Base-by-base conservation (phyloP, 2,113 vertebrate species). In the Panurus biarmicus region DNA sequence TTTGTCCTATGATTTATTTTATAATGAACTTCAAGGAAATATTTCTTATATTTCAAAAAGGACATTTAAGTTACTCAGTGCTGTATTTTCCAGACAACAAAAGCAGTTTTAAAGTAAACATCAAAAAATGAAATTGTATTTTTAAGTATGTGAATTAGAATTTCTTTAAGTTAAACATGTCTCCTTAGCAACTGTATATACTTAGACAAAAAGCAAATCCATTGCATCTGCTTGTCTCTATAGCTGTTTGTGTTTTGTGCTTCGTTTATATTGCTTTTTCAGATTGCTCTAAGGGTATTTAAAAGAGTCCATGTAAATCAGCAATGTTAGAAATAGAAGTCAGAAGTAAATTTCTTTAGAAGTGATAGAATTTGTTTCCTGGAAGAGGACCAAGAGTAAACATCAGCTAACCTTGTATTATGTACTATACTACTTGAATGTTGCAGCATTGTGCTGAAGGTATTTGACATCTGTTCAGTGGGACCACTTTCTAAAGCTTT, bases 401-500 rank as follows among this genome's bases (percentile, higher is more conserved):
- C 76, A 91, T 77, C 82, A 93, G 70, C 71, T 91, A 50, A 91
- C 86, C 60, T 94, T 71, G 45, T 89, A 40, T 87, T 87, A 81
- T 10, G 47, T 72, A 23, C 74, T 90, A 16, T 71, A 56, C 61
- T 74, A 79, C 10, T 62, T 90, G 54, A 60, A 0, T 25, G 42
- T 84, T 47, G 72, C 17, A 3, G 84, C 71, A 0, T 31, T 50
- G 38, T 62, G 66, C 76, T 92, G 65, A 38, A 89, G 76, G 65
- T 71, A 45, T 75, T 78, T 65, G 74, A 65, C 82, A 89, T 86
- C 67, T 80, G 67, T 44, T 85, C 73, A 70, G 17, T 24, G 83
- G 93, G 74, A 96, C 77, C 86, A 91, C 81, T 97, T 96, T 71
- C 50, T 87, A 77, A 94, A 77, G 38, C 7, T 73, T 95, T 96